phyloP scores from a whole-genome alignment of 1,140 invertebrate species.

The Psix sp. region DNA sequence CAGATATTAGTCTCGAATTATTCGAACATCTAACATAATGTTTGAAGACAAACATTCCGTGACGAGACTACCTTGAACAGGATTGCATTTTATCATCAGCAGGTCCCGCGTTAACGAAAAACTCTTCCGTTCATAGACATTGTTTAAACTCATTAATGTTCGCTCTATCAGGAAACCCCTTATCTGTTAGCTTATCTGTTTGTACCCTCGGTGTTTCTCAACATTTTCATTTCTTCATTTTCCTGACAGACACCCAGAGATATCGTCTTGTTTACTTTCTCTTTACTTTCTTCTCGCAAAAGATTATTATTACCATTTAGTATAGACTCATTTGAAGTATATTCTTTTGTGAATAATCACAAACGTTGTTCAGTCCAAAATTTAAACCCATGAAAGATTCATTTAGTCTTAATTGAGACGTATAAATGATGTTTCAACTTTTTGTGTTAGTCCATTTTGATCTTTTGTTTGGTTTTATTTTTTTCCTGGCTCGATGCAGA shows the following conservation, averaged over 20 bases:
- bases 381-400: no score
- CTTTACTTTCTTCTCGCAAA: conserved; percentile 10
- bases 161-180: not conserved
- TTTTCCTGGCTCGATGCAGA: not conserved
- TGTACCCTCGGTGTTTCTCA: not conserved
- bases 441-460: no score
- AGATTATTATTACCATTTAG: conserved; percentile 10
- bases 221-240: conserved; percentile 14
- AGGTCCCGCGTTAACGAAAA: not conserved
- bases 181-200: not conserved
- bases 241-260: conserved; percentile 9
- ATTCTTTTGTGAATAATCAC: not conserved
- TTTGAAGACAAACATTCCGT: no score
- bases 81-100: no score
- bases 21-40: no score
- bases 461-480: not conserved
- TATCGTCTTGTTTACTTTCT: conserved; percentile 37
- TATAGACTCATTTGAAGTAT: not conserved
- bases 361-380: no score
- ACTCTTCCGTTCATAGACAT: not conserved
- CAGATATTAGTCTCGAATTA: no score
- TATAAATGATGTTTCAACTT: no score
- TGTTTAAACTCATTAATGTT: conserved; percentile 1
- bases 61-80: no score
- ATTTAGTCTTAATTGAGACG: no score